These are phyloP conservation scores for Acanthochromis polyacanthus DNA, from an alignment of 2,113 vertebrate species.

Conservation along the genomic window DNA sequence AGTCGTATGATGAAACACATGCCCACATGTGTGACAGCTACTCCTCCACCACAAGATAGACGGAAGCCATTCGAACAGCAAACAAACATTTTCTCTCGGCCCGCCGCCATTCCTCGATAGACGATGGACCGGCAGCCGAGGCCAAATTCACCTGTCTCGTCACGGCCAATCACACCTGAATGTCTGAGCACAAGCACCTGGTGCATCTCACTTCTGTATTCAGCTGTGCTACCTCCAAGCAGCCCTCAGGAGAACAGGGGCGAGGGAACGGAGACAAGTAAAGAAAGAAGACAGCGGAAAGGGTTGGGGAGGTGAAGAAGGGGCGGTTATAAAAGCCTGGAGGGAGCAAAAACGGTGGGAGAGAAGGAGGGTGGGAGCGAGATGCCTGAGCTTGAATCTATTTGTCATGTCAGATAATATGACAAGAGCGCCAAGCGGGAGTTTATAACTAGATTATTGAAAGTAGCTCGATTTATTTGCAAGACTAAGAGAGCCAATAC, in stretches of 20 bases:
- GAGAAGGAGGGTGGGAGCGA: conserved; percentile 26
- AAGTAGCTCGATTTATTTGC: conserved; percentile 74
- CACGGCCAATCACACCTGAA: conserved; percentile 39
- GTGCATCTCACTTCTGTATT: conserved; percentile 56
- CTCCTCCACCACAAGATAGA: conserved; percentile 16
- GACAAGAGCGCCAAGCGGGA: conserved; percentile 68
- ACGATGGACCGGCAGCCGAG: conserved; percentile 47
- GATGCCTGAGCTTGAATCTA: conserved; percentile 56
- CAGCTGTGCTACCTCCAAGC: conserved; percentile 15
- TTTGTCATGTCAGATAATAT: conserved; percentile 81
- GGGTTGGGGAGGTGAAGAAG: neutral
- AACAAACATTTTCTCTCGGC: conserved; percentile 51
- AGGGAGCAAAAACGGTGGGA: conserved; percentile 24
- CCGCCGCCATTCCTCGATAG: neutral
- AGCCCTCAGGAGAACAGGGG: conserved; percentile 1
- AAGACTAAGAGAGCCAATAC: conserved; percentile 59
- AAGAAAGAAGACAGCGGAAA: neutral
- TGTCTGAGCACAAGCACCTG: conserved; percentile 25
- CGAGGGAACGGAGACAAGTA: neutral
- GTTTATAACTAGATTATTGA: conserved; percentile 76
- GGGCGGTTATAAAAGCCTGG: conserved; percentile 4
- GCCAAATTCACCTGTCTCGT: conserved; percentile 40
- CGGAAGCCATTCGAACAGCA: neutral
- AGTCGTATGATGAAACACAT: conserved; percentile 11
- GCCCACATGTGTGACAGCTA: conserved; percentile 33